Conservation (phyloP, 2,797 vertebrate genomes). For the Perdix hodgsoniae region DNA sequence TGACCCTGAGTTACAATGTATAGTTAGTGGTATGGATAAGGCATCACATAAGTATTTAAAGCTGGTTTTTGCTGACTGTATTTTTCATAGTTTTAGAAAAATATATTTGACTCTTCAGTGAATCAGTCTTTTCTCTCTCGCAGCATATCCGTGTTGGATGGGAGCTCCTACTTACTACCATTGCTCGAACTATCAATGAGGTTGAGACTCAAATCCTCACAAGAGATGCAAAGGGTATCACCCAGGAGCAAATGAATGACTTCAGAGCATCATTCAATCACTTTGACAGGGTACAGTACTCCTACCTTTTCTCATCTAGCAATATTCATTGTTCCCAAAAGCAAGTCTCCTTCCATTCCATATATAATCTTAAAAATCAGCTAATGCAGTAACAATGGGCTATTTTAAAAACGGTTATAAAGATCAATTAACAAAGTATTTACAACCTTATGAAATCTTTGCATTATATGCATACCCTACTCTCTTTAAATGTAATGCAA, state of each 20-base stretch:
- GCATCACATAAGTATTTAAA: background rate
- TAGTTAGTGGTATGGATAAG: background rate
- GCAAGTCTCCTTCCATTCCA: background rate
- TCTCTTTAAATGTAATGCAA: background rate
- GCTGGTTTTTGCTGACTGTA: background rate
- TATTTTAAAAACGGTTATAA: background rate
- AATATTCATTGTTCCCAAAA: background rate
- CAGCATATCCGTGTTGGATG: conserved; percentile 98
- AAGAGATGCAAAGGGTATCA: conserved; percentile 98
- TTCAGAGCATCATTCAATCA: conserved; percentile 98
- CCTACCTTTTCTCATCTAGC: conserved; percentile 27
- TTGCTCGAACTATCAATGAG: conserved; percentile 97
- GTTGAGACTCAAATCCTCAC: conserved; percentile 98
- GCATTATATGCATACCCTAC: background rate
- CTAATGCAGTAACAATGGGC: background rate
- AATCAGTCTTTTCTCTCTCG: background rate
- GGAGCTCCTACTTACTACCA: conserved; percentile 95
- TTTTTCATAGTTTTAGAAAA: background rate
- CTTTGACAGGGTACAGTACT: conserved; percentile 92
- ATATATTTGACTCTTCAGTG: background rate
- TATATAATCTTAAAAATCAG: background rate
- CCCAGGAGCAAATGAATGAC: conserved; percentile 97
- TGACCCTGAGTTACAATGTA: background rate
- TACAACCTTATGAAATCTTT: background rate
- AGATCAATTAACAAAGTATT: background rate